These are phyloP conservation scores for Aphelocoma californica DNA, from an alignment of 2,797 vertebrate species.

Conservation along the genomic window DNA sequence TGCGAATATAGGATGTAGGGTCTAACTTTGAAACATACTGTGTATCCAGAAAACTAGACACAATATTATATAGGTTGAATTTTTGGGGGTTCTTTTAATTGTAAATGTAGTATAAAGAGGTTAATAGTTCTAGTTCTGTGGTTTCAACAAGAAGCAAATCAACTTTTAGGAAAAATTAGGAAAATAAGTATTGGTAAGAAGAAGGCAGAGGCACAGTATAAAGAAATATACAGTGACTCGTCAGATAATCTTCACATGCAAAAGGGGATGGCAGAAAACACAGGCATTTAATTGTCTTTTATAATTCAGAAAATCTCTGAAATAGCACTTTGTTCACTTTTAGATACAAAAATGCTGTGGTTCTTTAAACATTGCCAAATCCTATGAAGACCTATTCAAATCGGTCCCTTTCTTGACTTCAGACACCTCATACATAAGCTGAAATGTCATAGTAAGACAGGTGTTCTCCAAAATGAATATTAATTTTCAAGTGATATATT, in stretches of 20 bases:
- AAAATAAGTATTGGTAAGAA: not conserved
- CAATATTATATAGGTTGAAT: not conserved
- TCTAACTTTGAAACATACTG: not conserved
- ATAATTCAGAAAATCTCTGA: constrained; percentile 26
- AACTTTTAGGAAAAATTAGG: not conserved
- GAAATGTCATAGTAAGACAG: not conserved
- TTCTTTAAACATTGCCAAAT: not conserved
- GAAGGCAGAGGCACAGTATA: not conserved
- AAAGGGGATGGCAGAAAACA: constrained; percentile 7
- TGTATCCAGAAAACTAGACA: not conserved
- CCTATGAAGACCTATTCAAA: not conserved
- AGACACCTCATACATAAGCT: not conserved
- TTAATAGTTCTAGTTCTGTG: not conserved
- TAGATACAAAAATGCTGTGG: not conserved
- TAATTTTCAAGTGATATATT: not conserved
- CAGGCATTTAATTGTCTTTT: not conserved
- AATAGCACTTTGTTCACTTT: constrained; percentile 10
- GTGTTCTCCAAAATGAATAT: not conserved
- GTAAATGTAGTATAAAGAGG: not conserved
- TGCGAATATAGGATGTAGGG: not conserved
- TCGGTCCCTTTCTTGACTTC: not conserved
- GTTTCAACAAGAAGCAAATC: not conserved
- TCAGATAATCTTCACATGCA: not conserved
- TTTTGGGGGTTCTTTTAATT: not conserved
- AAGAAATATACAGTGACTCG: not conserved